Conservation (phyloP, 2,888 invertebrate genomes). For the Rotaria macrura region DNA sequence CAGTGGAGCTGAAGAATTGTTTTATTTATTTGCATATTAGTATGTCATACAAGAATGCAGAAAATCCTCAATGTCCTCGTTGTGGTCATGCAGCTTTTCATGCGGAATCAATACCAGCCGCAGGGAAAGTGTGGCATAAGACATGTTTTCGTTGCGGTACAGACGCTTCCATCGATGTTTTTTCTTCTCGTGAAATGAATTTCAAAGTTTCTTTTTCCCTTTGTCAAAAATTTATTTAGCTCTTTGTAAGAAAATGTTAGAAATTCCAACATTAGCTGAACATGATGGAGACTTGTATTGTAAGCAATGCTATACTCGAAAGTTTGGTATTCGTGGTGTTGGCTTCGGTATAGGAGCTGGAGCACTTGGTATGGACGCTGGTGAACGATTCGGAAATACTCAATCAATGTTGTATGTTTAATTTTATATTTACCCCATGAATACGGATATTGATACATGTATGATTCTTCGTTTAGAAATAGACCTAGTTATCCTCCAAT, state of each 20-base stretch:
- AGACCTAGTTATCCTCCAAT: not conserved
- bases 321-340: constrained; percentile 29
- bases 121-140: constrained; percentile 13
- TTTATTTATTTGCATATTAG: not conserved
- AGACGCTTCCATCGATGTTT: no score
- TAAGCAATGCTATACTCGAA: constrained; percentile 66
- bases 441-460: not conserved
- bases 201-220: no score
- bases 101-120: not conserved
- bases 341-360: constrained; percentile 32
- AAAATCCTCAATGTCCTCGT: not conserved
- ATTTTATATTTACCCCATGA: no score
- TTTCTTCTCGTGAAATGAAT: no score
- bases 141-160: not conserved
- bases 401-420: not conserved
- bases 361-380: constrained; percentile 27
- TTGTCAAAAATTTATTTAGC: not conserved
- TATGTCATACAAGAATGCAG: not conserved
- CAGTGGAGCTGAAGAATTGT: no score
- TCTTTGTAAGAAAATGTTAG: constrained; percentile 32
- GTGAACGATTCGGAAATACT: constrained; percentile 31
- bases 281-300: constrained; percentile 86
- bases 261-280: constrained; percentile 57
- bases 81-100: not conserved
- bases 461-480: not conserved